Evolutionary conservation across 1,140 invertebrate genomes (phyloP).

Genomic region (Bombus difficillimus): DNA sequence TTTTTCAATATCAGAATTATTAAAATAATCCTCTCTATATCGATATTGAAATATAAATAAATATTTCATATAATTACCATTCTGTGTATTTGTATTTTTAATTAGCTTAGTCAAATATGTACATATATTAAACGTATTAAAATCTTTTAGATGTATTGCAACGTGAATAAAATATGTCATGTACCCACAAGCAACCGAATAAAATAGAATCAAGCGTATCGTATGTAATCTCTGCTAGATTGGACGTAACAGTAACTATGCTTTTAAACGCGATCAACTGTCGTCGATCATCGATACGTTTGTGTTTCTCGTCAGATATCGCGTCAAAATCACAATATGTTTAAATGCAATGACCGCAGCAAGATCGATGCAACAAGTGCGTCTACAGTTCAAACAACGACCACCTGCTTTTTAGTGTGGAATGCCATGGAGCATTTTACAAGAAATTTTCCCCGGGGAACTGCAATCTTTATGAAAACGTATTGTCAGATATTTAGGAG

Average conservation of each 20-base stretch:
- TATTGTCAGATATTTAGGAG: neutral
- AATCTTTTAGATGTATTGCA: too few species aligned
- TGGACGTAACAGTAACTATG: neutral
- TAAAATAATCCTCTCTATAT: neutral
- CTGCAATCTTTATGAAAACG: neutral
- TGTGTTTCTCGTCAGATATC: neutral
- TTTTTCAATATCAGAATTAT: too few species aligned
- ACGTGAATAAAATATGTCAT: neutral
- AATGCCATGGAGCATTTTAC: neutral
- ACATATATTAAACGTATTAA: neutral
- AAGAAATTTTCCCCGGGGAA: too few species aligned
- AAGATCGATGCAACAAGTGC: constrained; percentile 62
- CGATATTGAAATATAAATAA: neutral
- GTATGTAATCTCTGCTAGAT: neutral
- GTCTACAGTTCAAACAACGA: constrained; percentile 21
- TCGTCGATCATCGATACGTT: neutral
- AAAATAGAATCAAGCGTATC: neutral
- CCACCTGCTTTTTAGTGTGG: neutral
- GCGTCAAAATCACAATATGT: constrained; percentile 25
- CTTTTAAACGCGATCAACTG: neutral
- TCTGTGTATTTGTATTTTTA: neutral
- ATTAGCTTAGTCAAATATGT: neutral
- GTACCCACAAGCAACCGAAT: too few species aligned
- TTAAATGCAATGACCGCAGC: constrained; percentile 31
- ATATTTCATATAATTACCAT: neutral